phyloP scores from a whole-genome alignment of 2,797 vertebrate species.

The Champsocephalus gunnari region DNA sequence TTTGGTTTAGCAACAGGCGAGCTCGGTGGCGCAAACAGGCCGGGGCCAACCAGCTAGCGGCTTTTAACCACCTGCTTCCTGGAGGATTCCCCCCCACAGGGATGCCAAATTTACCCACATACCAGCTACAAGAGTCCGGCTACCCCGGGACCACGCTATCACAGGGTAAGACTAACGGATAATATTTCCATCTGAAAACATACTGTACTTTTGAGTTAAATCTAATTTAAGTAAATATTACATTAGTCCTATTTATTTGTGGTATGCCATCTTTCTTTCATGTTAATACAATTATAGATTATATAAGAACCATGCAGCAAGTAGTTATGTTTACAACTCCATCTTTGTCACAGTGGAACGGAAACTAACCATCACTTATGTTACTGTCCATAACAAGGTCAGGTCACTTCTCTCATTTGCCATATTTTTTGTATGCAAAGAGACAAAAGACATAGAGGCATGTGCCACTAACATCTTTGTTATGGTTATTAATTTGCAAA shows the following conservation, averaged over 20 bases:
- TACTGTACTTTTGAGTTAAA: slow-evolving; percentile 48
- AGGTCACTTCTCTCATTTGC: slow-evolving; percentile 21
- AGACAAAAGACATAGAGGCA: neutral
- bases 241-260: slow-evolving; percentile 56
- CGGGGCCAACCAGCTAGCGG: slow-evolving; percentile 95
- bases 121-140: slow-evolving; percentile 94
- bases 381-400: neutral
- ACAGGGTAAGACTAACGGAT: slow-evolving; percentile 87
- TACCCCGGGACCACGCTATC: slow-evolving; percentile 92
- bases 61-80: slow-evolving; percentile 96
- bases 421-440: slow-evolving; percentile 12
- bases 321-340: slow-evolving; percentile 65
- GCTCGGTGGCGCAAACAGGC: slow-evolving; percentile 99
- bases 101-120: slow-evolving; percentile 94
- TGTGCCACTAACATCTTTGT: neutral
- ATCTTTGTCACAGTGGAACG: slow-evolving; percentile 54
- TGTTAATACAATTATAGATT: slow-evolving; percentile 48
- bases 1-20: slow-evolving; percentile 98
- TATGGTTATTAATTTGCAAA: slow-evolving; percentile 16
- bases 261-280: slow-evolving; percentile 55
- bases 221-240: slow-evolving; percentile 62
- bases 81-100: slow-evolving; percentile 95
- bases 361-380: slow-evolving; percentile 26
- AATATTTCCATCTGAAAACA: neutral
- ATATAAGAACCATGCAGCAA: slow-evolving; percentile 58